Base-by-base conservation (phyloP, 2,113 vertebrate genomes). In the Macroglossus sobrinus region DNA sequence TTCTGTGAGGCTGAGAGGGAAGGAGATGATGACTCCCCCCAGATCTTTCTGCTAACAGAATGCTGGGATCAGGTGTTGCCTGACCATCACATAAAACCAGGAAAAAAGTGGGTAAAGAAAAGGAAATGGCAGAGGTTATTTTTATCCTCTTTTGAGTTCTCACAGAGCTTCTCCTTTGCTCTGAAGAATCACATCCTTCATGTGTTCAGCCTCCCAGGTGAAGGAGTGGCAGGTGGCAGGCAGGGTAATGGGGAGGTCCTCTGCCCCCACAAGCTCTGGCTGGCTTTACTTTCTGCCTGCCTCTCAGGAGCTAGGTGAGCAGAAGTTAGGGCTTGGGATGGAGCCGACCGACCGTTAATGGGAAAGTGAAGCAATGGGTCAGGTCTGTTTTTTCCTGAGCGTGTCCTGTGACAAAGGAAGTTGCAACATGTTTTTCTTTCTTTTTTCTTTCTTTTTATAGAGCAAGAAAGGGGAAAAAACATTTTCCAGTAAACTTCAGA, bases 351-450 rank as follows among this genome's bases (percentile, higher is more conserved):
- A 26, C 74, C 0, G 21, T 68, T 68, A 26, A 86, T 88, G 75
- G 95, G 16, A 89, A 91, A 33, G 19, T 98, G 98, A 96, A 94
- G 97, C 95, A 96, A 97, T 87, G 91, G 71, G n/a, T 7, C 5
- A 0, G 40, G 91, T 33, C 81, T 55, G 74, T 53, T 78, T 80
- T 1, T 96, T 88, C 94, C 94, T 84, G 84, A 93, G 72, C 22
- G 1, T 35, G 2, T 95, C 68, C 87, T 68, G 59, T 89, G 89
- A 57, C 80, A 80, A n/a, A 90, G 96, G 97, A 98, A 90, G 80
- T 93, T 96, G 69, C 68, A 57, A 76, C 95, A 97, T 74, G 13
- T 50, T 5, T 69, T n/a, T n/a, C 21, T 72, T 53, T 71, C 26
- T 28, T 85, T 14, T 43, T 50, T 74, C 30, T 74, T 81, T 91